phyloP scores from a whole-genome alignment of 1,140 invertebrate genomes.

The Meteorus sp. region DNA sequence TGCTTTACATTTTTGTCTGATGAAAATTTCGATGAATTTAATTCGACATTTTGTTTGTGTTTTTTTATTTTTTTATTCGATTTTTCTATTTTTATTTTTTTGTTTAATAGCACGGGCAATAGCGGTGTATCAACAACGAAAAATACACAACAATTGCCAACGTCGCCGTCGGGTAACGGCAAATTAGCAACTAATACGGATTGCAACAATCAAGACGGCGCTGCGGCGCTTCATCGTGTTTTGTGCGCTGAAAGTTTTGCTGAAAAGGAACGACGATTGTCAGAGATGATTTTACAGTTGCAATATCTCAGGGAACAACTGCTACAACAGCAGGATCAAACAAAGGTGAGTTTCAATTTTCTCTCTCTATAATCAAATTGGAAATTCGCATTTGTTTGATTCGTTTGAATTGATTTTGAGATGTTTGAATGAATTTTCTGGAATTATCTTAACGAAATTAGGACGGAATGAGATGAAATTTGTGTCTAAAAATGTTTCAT shows the following conservation, averaged over 20 bases:
- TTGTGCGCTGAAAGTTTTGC: constrained; percentile 69
- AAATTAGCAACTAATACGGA: constrained; percentile 49
- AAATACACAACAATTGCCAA: no score
- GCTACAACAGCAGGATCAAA: constrained; percentile 65
- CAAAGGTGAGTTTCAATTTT: constrained; percentile 48
- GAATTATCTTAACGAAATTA: no score
- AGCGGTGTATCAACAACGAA: constrained; percentile 53
- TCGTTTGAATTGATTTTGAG: no score
- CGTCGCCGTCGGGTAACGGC: constrained; percentile 44
- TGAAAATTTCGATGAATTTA: no score
- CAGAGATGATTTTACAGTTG: constrained; percentile 81
- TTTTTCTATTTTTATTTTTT: no score
- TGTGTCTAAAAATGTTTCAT: no score
- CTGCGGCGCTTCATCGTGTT: constrained; percentile 69
- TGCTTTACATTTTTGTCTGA: no score
- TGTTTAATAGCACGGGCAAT: constrained; percentile 47
- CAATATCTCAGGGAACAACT: constrained; percentile 79
- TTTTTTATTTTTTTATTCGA: no score
- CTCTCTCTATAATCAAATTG: neutral
- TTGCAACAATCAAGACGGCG: constrained; percentile 59
- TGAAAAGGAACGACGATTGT: constrained; percentile 76
- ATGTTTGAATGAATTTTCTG: no score
- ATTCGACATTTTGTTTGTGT: no score
- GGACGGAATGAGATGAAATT: no score
- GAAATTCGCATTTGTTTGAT: no score